phyloP scores from a whole-genome alignment of 2,113 vertebrate species.

The Daphoenositta chrysoptera region DNA sequence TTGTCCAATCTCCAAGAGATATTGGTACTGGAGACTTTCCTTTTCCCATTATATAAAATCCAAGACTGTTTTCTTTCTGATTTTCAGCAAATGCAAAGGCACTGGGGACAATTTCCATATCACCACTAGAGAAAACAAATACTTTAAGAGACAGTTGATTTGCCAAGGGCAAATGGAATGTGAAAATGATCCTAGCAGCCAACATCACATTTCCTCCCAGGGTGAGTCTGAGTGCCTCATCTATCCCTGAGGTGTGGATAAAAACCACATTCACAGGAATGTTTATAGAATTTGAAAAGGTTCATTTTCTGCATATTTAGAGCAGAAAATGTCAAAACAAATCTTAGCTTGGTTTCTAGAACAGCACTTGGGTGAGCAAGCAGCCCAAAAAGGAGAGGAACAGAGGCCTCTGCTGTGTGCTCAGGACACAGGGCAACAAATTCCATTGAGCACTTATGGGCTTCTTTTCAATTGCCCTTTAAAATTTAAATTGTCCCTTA shows the following conservation, averaged over 20 bases:
- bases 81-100: not conserved
- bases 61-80: not conserved
- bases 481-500: not conserved
- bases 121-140: not conserved
- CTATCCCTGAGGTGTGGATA: not conserved
- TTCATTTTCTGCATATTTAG: constrained; percentile 33
- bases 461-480: not conserved
- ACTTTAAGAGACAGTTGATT: not conserved
- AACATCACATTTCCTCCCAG: not conserved
- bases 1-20: not conserved
- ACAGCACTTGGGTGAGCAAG: not conserved
- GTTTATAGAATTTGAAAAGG: not conserved
- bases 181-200: not conserved
- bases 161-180: not conserved
- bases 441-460: not conserved
- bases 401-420: not conserved
- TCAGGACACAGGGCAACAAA: not conserved
- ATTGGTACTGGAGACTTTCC: not conserved
- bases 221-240: not conserved
- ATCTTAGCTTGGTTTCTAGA: not conserved
- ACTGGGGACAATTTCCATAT: not conserved
- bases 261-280: not conserved
- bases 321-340: constrained; percentile 14
- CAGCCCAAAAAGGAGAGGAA: not conserved
- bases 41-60: not conserved